These are phyloP conservation scores for Euwallacea fornicatus DNA, from an alignment of 1,140 invertebrate species.

Conservation along the genomic window DNA sequence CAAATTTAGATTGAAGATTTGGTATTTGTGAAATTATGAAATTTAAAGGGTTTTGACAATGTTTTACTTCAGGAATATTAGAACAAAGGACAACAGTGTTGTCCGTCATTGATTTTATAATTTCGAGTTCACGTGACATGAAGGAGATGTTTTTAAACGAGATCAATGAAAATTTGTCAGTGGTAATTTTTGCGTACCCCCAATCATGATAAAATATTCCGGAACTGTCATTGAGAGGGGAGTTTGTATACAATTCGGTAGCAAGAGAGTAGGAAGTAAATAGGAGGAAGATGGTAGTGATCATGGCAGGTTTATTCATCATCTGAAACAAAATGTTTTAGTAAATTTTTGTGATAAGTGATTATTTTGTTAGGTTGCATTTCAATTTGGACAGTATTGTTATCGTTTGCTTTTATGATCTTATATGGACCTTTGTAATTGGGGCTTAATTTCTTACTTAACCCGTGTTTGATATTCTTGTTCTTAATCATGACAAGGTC, in stretches of 20 bases:
- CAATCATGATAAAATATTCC: slow-evolving; percentile 38
- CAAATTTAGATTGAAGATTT: slow-evolving; percentile 30
- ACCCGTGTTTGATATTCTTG: background rate
- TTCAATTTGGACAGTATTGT: slow-evolving; percentile 14
- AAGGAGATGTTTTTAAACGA: slow-evolving; percentile 30
- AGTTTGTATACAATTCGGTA: background rate
- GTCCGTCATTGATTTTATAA: background rate
- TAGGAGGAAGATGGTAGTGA: no score
- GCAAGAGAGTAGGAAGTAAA: background rate
- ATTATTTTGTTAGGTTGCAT: no score
- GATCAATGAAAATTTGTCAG: slow-evolving; percentile 21
- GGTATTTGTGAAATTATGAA: slow-evolving; percentile 21
- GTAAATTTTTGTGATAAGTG: no score
- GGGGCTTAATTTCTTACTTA: slow-evolving; percentile 32
- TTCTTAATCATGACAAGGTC: slow-evolving; percentile 34
- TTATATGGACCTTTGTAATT: slow-evolving; percentile 40
- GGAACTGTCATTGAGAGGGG: slow-evolving; percentile 13
- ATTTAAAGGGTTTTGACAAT: slow-evolving; percentile 33
- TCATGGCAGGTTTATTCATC: no score
- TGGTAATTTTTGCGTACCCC: slow-evolving; percentile 32
- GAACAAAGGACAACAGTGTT: slow-evolving; percentile 4
- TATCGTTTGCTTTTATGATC: slow-evolving; percentile 32
- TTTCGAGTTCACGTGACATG: slow-evolving; percentile 6
- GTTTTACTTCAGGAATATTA: slow-evolving; percentile 9
- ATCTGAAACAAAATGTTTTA: no score